phyloP scores from a whole-genome alignment of 1,140 invertebrate species.

The Bombus difficillimus region DNA sequence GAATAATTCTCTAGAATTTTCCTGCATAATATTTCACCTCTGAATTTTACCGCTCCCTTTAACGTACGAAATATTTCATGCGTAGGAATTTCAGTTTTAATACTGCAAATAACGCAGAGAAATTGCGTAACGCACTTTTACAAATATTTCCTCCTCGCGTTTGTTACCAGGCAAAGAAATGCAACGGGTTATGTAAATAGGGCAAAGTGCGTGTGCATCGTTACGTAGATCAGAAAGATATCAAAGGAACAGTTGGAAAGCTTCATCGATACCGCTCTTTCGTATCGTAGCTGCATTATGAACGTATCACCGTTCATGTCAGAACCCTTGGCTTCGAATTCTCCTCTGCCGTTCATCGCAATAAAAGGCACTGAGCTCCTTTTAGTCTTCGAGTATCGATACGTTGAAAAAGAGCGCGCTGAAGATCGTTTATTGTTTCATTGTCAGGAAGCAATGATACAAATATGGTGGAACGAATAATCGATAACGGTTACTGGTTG shows the following conservation, averaged over 20 bases:
- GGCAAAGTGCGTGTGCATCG: conserved; percentile 3
- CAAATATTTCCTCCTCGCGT: neutral
- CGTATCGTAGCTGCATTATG: conserved; percentile 2
- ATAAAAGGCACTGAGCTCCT: conserved; percentile 5
- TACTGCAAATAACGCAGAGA: neutral
- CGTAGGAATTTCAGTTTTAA: neutral
- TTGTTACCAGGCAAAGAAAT: neutral
- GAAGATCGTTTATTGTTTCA: neutral
- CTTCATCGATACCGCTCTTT: conserved; percentile 24
- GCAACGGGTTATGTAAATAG: neutral
- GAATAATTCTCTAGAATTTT: too few species aligned
- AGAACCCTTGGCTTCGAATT: neutral
- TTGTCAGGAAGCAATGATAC: neutral
- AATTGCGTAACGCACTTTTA: neutral
- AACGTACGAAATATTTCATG: neutral
- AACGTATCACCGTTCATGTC: neutral
- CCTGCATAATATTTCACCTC: too few species aligned
- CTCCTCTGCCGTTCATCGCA: neutral
- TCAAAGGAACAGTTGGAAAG: neutral
- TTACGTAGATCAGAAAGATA: too few species aligned
- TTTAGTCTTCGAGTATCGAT: neutral
- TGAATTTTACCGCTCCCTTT: neutral
- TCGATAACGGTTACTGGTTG: neutral
- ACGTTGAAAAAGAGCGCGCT: too few species aligned
- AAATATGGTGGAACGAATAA: neutral